Conservation (phyloP, 2,113 vertebrate genomes). For the Lethenteron reissneri region DNA sequence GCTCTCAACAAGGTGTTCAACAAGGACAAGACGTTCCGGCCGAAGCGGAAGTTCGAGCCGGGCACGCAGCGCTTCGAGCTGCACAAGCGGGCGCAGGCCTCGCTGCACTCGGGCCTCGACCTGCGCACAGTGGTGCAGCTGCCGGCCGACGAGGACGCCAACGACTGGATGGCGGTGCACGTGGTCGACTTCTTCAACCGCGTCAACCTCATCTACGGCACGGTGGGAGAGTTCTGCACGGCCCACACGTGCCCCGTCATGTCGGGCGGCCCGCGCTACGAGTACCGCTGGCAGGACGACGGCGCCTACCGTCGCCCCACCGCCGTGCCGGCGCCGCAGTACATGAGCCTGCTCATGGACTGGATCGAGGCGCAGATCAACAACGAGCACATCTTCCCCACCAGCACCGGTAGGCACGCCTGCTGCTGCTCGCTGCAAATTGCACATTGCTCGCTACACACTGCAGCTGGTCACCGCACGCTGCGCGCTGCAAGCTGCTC, state of each 20-base stretch:
- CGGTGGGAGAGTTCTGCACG: constrained; percentile 72
- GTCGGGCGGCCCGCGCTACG: constrained; percentile 80
- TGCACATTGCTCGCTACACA: too few relatives aligned
- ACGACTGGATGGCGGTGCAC: constrained; percentile 91
- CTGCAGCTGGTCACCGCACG: too few relatives aligned
- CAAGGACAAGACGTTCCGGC: constrained; percentile 90
- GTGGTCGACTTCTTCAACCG: constrained; percentile 98
- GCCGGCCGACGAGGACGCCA: constrained; percentile 57
- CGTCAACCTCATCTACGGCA: constrained; percentile 95
- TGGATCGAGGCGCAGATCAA: constrained; percentile 97
- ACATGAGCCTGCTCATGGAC: constrained; percentile 94
- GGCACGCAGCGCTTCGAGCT: constrained; percentile 85
- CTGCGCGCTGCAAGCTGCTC: too few relatives aligned
- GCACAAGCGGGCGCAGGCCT: constrained; percentile 88
- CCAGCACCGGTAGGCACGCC: constrained; percentile 49
- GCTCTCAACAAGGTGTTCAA: constrained; percentile 89
- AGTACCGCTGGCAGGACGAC: constrained; percentile 92
- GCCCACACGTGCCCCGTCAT: constrained; percentile 67
- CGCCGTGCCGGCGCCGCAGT: constrained; percentile 57
- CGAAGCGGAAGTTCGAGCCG: constrained; percentile 90
- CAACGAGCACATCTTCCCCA: constrained; percentile 82
- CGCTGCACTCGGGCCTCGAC: constrained; percentile 71
- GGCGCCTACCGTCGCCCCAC: constrained; percentile 64
- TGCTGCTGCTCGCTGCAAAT: not conserved
- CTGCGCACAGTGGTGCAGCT: constrained; percentile 70